Percentiles rank a stretch among this genome's conserved stretches.
These are phyloP conservation scores for Limnodromus scolopaceus DNA, from an alignment of 2,797 vertebrate species.

Conservation along the genomic window DNA sequence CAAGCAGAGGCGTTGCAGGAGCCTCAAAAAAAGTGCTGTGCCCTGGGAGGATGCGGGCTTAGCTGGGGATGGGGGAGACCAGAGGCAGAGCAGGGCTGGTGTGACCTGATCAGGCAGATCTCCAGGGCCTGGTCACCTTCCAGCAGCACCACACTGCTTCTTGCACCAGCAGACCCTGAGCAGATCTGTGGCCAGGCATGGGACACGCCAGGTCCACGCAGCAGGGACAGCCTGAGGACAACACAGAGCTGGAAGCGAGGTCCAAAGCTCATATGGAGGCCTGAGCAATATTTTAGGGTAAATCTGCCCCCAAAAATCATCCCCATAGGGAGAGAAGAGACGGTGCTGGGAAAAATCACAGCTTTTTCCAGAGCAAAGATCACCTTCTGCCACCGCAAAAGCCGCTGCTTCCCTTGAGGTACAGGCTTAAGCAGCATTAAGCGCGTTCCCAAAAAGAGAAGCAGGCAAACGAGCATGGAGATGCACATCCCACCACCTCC, in stretches of 20 bases:
- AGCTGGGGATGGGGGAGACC: background rate
- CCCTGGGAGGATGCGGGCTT: background rate
- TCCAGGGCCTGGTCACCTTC: background rate
- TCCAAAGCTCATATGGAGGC: background rate
- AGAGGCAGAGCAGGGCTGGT: background rate
- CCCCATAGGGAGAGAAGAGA: background rate
- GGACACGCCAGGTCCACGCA: accelerated
- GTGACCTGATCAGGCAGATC: background rate
- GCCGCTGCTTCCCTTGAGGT: background rate
- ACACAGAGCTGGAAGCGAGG: background rate
- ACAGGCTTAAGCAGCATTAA: background rate
- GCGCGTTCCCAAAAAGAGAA: background rate
- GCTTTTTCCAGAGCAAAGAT: background rate
- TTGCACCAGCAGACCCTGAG: background rate
- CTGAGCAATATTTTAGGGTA: background rate
- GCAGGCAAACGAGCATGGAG: background rate
- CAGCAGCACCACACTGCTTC: background rate
- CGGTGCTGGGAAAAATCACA: background rate
- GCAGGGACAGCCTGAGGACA: background rate
- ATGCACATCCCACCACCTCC: accelerated
- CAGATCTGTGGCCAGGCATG: background rate
- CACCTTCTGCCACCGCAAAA: background rate
- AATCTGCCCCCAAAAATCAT: background rate
- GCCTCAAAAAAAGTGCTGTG: background rate
- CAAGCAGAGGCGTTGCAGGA: background rate